Base-by-base conservation (phyloP, 2,888 invertebrate genomes). In the Synanthedon tipuliformis region DNA sequence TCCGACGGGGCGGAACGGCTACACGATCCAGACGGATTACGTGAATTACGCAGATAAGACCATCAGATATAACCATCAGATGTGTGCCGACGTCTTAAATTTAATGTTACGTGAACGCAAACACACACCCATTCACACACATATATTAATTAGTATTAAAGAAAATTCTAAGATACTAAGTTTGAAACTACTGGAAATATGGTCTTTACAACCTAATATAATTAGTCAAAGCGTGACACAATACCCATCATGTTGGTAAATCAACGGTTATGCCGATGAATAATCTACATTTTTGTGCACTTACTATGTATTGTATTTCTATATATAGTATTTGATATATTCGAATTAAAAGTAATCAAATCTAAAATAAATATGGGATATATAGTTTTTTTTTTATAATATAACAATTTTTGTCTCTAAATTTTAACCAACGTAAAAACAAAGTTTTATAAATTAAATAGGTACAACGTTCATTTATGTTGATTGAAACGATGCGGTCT, bases 331-430 rank as follows among this genome's bases (percentile, higher is more conserved):
- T 69, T 68, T 66, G 66, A 69, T 70, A 73, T 70, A 69, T 73
- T 66, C 64, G 64, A 68, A 68, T 63, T 61, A 62, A 45, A 70
- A 72, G 66, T 68, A 69, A 70, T 70, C 65, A 69, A 71, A 73
- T 64, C 13, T 66, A 65, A 66, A 76, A 77, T 59, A 68, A 70
- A 69, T 75, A 73, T 63, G 68, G 62, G 71, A 74, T 78, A 34
- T 34, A 79, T 77, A 80, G 73, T 65, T 8, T 34, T 34, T 23
- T 23, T 69, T 65, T 74, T 68, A 75, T 66, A 78, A 75, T 81
- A 45, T 45, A 86, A 84, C 84, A 85, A 82, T 82, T 82, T 81
- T 75, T 63, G 75, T 62, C 69, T 67, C 78, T 78, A 82, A 77
- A 75, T 70, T 73, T 75, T 60, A 69, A 79, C 68, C 65, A 77